Conservation (phyloP, 2,113 vertebrate species). For the Pseudonaja textilis region DNA sequence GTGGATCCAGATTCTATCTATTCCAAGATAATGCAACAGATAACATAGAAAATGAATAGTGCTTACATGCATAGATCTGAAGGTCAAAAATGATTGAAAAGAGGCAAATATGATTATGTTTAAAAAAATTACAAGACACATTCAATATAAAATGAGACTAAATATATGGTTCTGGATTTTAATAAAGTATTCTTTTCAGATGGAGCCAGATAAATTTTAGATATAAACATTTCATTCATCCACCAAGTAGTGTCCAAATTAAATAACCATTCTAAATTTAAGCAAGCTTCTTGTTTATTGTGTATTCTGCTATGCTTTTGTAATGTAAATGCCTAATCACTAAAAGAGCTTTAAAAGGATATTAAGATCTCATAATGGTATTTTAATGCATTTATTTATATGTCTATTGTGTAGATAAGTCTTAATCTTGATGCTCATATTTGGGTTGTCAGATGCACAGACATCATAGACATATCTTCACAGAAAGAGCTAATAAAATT, state of each 20-base stretch:
- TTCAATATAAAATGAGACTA: background rate
- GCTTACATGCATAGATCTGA: background rate
- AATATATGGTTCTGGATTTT: background rate
- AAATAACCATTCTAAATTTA: slow-evolving; percentile 24
- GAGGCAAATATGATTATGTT: background rate
- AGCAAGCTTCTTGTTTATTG: slow-evolving; percentile 9
- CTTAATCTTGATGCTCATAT: slow-evolving; percentile 19
- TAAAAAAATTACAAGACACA: background rate
- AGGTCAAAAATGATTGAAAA: background rate
- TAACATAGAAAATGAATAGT: background rate
- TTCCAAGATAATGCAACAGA: background rate
- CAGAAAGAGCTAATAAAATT: slow-evolving; percentile 3
- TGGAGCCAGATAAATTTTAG: background rate
- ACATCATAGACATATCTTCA: background rate
- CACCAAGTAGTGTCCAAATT: background rate
- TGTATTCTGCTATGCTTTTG: background rate
- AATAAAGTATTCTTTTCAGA: slow-evolving; percentile 8
- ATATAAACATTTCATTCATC: background rate
- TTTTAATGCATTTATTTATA: slow-evolving; percentile 30
- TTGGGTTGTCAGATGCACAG: slow-evolving; percentile 12
- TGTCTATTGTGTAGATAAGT: slow-evolving; percentile 3
- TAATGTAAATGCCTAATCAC: slow-evolving; percentile 26
- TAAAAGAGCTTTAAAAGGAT: background rate
- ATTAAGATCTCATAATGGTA: background rate
- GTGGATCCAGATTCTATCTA: background rate